Evolutionary conservation across 2,797 vertebrate species (phyloP).

Genomic region (Pantherophis alleghaniensis): DNA sequence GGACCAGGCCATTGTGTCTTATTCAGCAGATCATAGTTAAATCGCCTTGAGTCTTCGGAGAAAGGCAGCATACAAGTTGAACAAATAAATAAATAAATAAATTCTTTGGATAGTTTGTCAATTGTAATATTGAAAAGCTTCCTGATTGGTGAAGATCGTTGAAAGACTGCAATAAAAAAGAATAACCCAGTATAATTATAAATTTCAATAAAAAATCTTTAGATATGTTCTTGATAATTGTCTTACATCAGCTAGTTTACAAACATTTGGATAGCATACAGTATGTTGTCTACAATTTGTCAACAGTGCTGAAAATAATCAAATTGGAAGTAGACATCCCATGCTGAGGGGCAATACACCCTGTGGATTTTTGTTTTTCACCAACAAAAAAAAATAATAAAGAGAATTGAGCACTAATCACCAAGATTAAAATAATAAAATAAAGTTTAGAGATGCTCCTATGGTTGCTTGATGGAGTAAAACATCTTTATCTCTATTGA

Average conservation of each 20-base stretch:
- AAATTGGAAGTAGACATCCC: neutral
- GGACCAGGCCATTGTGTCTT: neutral
- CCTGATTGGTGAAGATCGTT: constrained; percentile 19
- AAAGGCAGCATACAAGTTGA: too few species aligned
- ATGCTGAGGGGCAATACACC: neutral
- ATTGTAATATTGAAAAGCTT: neutral
- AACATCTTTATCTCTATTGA: neutral
- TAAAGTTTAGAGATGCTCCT: neutral
- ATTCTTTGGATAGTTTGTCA: neutral
- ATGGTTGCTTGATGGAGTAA: neutral
- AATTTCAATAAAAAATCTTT: constrained; percentile 36
- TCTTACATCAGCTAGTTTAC: neutral
- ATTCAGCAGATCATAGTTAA: neutral
- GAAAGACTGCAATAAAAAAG: constrained; percentile 44
- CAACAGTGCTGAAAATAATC: neutral
- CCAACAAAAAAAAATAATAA: neutral
- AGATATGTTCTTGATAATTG: constrained; percentile 47
- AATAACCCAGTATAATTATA: constrained; percentile 41
- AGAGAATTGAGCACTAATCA: neutral
- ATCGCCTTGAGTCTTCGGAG: neutral
- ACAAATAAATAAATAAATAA: too few species aligned
- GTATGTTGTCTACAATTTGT: neutral
- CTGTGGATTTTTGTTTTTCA: neutral
- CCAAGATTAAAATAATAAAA: neutral
- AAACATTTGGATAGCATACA: neutral